Percentiles rank a stretch among this genome's conserved stretches.
Conservation (phyloP, 1,140 invertebrate genomes). For the Drosophila hydei region DNA sequence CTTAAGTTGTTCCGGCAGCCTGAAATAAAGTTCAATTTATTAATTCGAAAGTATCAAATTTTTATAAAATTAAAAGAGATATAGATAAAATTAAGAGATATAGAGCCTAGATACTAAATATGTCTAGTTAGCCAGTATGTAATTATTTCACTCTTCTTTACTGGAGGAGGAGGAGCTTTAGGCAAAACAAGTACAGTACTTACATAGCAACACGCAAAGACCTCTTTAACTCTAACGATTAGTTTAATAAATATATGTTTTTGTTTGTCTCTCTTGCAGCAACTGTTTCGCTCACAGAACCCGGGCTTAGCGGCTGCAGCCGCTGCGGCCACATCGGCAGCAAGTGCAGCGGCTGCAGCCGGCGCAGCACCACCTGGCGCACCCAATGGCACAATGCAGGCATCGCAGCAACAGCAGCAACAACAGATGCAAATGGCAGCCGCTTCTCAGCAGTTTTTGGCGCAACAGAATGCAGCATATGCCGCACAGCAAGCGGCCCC, state of each 20-base stretch:
- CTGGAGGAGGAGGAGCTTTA: too few species aligned
- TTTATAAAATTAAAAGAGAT: too few species aligned
- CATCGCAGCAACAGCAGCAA: slow-evolving; percentile 83
- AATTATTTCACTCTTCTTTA: too few species aligned
- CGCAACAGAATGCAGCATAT: slow-evolving; percentile 83
- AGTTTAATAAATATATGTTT: not conserved
- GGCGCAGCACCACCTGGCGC: slow-evolving; percentile 88
- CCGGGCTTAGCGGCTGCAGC: slow-evolving; percentile 86
- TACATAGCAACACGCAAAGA: not conserved
- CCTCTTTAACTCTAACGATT: too few species aligned
- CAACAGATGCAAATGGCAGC: slow-evolving; percentile 86
- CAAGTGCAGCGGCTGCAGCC: slow-evolving; percentile 86
- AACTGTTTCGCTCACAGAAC: slow-evolving; percentile 94
- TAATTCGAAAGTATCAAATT: too few species aligned
- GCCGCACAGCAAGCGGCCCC: slow-evolving; percentile 89
- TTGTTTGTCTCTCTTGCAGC: slow-evolving; percentile 86
- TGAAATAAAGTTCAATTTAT: too few species aligned
- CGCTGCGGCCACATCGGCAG: slow-evolving; percentile 86
- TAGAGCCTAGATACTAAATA: too few species aligned
- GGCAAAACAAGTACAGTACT: slow-evolving; percentile 8
- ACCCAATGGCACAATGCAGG: slow-evolving; percentile 85
- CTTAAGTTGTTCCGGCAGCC: too few species aligned
- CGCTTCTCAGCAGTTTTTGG: slow-evolving; percentile 85
- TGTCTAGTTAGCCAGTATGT: too few species aligned
- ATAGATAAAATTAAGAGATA: too few species aligned